These are phyloP conservation scores for Tenthredo livida DNA, from an alignment of 2,888 invertebrate species.

Conservation along the genomic window DNA sequence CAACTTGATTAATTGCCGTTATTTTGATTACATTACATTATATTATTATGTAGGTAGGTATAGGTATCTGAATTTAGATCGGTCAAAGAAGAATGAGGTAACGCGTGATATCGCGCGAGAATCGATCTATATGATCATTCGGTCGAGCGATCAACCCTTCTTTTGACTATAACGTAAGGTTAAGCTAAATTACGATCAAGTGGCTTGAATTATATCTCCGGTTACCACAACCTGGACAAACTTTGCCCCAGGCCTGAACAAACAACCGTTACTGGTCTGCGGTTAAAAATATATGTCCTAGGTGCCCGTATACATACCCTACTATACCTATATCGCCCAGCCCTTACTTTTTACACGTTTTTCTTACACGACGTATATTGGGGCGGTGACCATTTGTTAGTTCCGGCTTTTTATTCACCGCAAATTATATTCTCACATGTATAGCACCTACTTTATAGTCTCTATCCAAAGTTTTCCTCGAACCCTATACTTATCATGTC, in stretches of 20 bases:
- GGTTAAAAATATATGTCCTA: constrained; percentile 10
- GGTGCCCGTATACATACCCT: not conserved
- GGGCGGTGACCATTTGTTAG: not conserved
- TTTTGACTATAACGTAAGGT: not conserved
- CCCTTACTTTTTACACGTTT: not conserved
- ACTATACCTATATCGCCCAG: not conserved
- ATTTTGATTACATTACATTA: not conserved
- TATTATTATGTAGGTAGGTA: no score
- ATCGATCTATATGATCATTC: not conserved
- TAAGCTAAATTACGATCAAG: not conserved
- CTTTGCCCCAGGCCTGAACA: not conserved
- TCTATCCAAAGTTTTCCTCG: no score
- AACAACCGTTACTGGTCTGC: not conserved
- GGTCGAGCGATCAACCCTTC: not conserved
- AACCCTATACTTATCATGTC: no score
- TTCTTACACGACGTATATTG: not conserved
- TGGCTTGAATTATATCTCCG: constrained; percentile 10
- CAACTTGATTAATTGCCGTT: constrained; percentile 7
- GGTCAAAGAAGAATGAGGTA: not conserved
- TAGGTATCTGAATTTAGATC: not conserved
- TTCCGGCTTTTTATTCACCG: constrained; percentile 6
- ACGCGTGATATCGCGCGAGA: not conserved
- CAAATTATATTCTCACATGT: not conserved
- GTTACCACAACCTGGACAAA: constrained; percentile 8
- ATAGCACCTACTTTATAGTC: no score